phyloP scores from a whole-genome alignment of 2,113 vertebrate genomes.

The Scomber scombrus region DNA sequence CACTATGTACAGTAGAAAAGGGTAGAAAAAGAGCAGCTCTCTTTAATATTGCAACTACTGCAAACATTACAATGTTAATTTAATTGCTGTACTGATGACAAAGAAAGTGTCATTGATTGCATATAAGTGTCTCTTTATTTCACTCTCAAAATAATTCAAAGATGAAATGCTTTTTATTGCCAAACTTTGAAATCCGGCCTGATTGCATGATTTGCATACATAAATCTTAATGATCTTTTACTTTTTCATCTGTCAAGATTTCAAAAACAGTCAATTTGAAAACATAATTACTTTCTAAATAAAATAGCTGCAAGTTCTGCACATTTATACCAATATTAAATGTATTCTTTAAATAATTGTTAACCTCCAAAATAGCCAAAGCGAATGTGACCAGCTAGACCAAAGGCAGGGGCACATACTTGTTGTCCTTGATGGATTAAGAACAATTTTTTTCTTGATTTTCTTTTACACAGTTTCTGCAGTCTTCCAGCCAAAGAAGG shows the following conservation, averaged over 20 bases:
- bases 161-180: neutral
- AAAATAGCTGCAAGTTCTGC: too few species aligned
- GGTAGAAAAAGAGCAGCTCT: neutral
- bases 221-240: neutral
- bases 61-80: neutral
- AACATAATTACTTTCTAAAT: too few species aligned
- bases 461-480: neutral
- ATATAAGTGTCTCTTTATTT: neutral
- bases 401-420: too few species aligned
- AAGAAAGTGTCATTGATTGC: too few species aligned
- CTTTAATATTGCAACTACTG: neutral
- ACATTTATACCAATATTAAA: too few species aligned
- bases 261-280: too few species aligned
- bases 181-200: neutral
- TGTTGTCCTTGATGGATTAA: too few species aligned
- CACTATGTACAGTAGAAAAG: neutral
- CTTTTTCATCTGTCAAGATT: neutral
- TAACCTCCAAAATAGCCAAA: neutral
- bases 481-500: neutral
- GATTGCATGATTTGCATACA: neutral
- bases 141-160: neutral
- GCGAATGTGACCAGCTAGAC: too few species aligned
- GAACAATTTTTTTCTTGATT: too few species aligned
- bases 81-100: neutral
- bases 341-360: neutral